Evolutionary conservation across 1,140 invertebrate species (phyloP).

Genomic region (Ruditapes philippinarum): DNA sequence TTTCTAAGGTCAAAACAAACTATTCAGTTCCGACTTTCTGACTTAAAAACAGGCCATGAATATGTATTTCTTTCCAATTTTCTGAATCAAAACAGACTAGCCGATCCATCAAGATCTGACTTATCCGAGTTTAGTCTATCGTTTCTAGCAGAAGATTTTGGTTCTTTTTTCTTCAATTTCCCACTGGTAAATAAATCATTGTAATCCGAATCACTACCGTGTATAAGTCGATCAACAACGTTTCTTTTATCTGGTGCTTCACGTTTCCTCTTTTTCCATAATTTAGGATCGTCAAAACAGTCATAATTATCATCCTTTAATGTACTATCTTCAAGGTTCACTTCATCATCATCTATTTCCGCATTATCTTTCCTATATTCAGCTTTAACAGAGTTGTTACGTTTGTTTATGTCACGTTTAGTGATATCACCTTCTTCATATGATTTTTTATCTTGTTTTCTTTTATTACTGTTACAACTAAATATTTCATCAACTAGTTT

Average conservation of each 20-base stretch:
- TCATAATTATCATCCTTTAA: conserved; percentile 55
- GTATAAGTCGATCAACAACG: conserved; percentile 47
- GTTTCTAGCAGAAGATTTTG: background rate
- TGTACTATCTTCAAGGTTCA: conserved; percentile 39
- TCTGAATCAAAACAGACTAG: conserved; percentile 53
- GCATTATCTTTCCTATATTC: background rate
- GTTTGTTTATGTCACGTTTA: background rate
- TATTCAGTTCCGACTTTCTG: too few species aligned
- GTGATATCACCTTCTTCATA: background rate
- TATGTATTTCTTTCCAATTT: too few species aligned
- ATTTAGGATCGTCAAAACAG: conserved; percentile 53
- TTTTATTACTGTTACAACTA: background rate
- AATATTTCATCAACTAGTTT: conserved; percentile 43
- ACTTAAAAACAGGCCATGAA: too few species aligned
- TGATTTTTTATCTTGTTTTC: background rate
- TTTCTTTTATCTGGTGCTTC: background rate
- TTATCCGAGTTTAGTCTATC: background rate
- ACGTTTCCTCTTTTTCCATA: conserved; percentile 14
- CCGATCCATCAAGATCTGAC: conserved; percentile 20
- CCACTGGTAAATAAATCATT: conserved; percentile 40
- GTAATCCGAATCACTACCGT: conserved; percentile 54
- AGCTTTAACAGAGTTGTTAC: background rate
- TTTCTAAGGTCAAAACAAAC: too few species aligned
- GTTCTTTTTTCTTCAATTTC: conserved; percentile 41
- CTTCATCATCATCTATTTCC: background rate